phyloP scores from a whole-genome alignment of 37 sponge, comb jelly and placozoan genomes.

The Halisarca cf. caerulea region DNA sequence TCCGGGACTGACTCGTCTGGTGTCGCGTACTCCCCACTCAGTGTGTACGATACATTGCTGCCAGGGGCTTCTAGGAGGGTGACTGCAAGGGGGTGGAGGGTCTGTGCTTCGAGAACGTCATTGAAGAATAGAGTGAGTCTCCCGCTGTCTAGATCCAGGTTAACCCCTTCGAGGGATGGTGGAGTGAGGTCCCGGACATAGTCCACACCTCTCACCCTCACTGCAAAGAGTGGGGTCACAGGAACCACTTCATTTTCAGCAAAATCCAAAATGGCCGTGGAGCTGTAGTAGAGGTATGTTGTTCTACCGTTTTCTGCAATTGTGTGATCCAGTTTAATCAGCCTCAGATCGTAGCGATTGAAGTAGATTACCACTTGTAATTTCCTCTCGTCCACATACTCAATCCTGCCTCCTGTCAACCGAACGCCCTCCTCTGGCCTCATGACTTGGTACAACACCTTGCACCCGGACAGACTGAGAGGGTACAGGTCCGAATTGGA shows the following conservation, averaged over 20 bases:
- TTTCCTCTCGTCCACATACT: conserved; percentile 67
- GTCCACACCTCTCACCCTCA: conserved; percentile 25
- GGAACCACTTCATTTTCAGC: conserved; percentile 59
- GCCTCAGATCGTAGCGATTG: conserved; percentile 63
- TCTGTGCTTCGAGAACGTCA: conserved; percentile 73
- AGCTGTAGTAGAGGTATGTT: conserved; percentile 73
- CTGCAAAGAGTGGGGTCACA: conserved; percentile 57
- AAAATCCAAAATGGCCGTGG: conserved; percentile 61
- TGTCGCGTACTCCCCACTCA: conserved; percentile 43
- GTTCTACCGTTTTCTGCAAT: conserved; percentile 50
- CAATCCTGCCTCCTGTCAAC: conserved; percentile 66
- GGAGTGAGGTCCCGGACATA: conserved; percentile 68
- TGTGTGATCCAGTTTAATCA: conserved; percentile 53
- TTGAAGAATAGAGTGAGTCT: conserved; percentile 70
- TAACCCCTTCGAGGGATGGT: conserved; percentile 59
- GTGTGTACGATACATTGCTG: conserved; percentile 57
- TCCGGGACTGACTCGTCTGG: conserved; percentile 45
- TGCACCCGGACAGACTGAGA: conserved; percentile 54
- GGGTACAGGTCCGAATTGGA: conserved; percentile 44
- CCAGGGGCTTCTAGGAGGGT: conserved; percentile 35
- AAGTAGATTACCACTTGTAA: conserved; percentile 59
- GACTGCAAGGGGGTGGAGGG: conserved; percentile 47
- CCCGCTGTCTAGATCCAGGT: conserved; percentile 65
- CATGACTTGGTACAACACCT: conserved; percentile 30
- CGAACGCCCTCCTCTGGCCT: conserved; percentile 51